phyloP scores from a whole-genome alignment of 2,797 vertebrate species.

The Crocodylus rhombifer region DNA sequence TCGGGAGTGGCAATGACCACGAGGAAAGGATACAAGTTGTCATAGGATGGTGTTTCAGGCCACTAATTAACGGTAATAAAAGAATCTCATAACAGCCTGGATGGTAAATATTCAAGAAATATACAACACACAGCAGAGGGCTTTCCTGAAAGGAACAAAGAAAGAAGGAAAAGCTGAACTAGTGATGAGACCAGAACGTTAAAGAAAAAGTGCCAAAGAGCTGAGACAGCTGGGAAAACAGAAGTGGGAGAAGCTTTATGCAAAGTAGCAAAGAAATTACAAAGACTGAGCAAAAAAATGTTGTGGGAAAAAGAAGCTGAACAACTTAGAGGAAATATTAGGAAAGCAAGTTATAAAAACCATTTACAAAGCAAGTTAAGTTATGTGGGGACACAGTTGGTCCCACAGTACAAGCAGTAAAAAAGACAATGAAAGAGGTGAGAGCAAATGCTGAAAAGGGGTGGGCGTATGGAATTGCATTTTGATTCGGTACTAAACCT shows the following conservation, averaged over 20 bases:
- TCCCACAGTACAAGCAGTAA: background rate
- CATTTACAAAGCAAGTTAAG: background rate
- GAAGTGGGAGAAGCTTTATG: background rate
- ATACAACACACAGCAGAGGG: slow-evolving; percentile 45
- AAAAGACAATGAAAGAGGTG: too few species aligned
- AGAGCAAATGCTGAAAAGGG: background rate
- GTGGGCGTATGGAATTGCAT: background rate
- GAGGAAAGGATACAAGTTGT: slow-evolving; percentile 30
- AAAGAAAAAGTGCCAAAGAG: slow-evolving; percentile 50
- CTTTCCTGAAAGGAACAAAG: slow-evolving; percentile 56
- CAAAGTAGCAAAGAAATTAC: slow-evolving; percentile 40
- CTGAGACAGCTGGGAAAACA: slow-evolving; percentile 29
- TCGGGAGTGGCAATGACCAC: too few species aligned
- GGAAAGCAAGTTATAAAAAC: background rate
- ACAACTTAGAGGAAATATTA: background rate
- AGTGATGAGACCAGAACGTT: slow-evolving; percentile 18
- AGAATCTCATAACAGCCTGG: slow-evolving; percentile 5
- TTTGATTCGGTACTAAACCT: background rate
- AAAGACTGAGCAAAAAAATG: slow-evolving; percentile 9
- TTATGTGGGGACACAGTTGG: rapidly evolving
- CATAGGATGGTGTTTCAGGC: slow-evolving; percentile 48
- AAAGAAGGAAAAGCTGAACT: slow-evolving; percentile 59
- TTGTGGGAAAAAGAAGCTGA: slow-evolving; percentile 10
- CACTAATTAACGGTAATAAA: background rate
- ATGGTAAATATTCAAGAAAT: slow-evolving; percentile 57